These are phyloP conservation scores for Chrysomela aeneicollis DNA, from an alignment of 2,888 invertebrate species.

Conservation along the genomic window DNA sequence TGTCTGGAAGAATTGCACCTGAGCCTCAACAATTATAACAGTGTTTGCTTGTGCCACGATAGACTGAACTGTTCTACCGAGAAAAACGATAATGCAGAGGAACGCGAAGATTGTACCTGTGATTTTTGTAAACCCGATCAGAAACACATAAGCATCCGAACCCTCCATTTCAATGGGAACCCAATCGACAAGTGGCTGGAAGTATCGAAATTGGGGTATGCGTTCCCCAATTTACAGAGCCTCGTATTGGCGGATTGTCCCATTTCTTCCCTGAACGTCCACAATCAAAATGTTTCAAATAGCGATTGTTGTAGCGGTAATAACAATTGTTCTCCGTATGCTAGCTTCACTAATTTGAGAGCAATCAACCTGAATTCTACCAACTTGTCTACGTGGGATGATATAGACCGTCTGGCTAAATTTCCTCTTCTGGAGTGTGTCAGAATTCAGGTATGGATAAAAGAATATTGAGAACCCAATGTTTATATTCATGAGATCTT, in stretches of 20 bases:
- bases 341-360: slow-evolving; percentile 73
- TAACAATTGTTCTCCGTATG: slow-evolving; percentile 67
- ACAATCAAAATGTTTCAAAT: slow-evolving; percentile 60
- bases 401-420: slow-evolving; percentile 84
- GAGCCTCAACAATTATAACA: slow-evolving; percentile 87
- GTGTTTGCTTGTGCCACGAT: slow-evolving; percentile 71
- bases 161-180: slow-evolving; percentile 88
- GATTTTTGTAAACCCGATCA: slow-evolving; percentile 43
- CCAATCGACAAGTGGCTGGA: slow-evolving; percentile 85
- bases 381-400: slow-evolving; percentile 84
- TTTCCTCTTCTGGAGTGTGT: slow-evolving; percentile 86
- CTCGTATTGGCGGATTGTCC: slow-evolving; percentile 88
- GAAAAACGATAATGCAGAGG: slow-evolving; percentile 34
- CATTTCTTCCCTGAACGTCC: slow-evolving; percentile 65
- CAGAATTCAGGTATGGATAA: slow-evolving; percentile 73
- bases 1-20: slow-evolving; percentile 90
- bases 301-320: slow-evolving; percentile 66
- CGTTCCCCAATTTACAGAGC: slow-evolving; percentile 86
- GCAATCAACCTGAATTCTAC: slow-evolving; percentile 88
- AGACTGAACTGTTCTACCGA: slow-evolving; percentile 46
- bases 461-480: too few relatives aligned
- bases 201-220: slow-evolving; percentile 81
- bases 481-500: too few relatives aligned
- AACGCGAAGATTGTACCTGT: slow-evolving; percentile 21
- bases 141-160: slow-evolving; percentile 74